Base-by-base conservation (phyloP, 2,888 invertebrate species). In the Dinocampus coccinellae region DNA sequence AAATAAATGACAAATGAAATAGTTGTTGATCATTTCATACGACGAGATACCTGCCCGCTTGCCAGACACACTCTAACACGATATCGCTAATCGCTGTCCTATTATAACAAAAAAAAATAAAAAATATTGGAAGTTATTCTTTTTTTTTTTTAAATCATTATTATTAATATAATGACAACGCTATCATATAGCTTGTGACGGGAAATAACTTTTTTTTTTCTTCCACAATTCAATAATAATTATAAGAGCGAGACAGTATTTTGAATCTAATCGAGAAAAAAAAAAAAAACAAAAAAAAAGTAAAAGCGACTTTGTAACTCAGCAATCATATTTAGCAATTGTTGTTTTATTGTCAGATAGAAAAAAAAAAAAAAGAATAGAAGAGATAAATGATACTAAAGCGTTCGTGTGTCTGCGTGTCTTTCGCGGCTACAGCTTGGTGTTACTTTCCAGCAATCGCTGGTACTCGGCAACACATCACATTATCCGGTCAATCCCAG, bases 401-500 rank as follows among this genome's bases (percentile, higher is more conserved):
- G 78, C 75, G 78, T 77, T 78, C 80, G 81, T 78, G 82, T 82
- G 82, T 82, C 81, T 82, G 83, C 83, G 82, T 83, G 79, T 80
- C 78, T 81, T 79, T 78, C 83, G 84, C 84, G 82, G 85, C 85
- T 86, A 86, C 85, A 85, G 85, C 85, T 86, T 85, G 86, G 83
- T 85, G 85, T 85, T 85, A 85, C 84, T 87, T 87, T 84, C 88
- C 88, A 89, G 87, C 87, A 87, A 85, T 85, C 87, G 83, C 88
- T 91, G 82, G 90, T 92, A 76, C 90, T 91, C 87, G 90, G 91
- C 76, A 91, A 91, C 81, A 88, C 89, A 47, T 88, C 89, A 52
- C 90, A 90, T 83, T 93, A 92, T 83, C 92, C 92, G 75, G 91
- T 93, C 80, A 93, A 92, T 87, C 91, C 91, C 81, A 92, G 91